A percentile compares a stretch with the other conserved stretches of the same genome.
Evolutionary conservation across 2,113 vertebrate genomes (phyloP).

Genomic region (Genyomyrus donnyi): DNA sequence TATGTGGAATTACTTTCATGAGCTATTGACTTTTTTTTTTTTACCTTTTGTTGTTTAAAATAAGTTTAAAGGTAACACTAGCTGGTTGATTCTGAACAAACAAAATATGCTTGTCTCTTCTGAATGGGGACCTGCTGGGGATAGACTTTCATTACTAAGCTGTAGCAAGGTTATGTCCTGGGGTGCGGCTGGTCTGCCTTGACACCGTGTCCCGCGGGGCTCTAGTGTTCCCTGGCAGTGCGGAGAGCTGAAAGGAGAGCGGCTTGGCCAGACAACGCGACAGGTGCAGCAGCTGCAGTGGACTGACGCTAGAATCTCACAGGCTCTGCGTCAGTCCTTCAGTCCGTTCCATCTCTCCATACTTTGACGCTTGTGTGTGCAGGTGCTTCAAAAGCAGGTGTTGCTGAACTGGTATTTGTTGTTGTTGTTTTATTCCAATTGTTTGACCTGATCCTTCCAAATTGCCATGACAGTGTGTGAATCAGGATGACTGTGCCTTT

Average conservation of each 20-base stretch:
- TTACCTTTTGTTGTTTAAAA: not conserved
- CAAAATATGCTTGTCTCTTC: not conserved
- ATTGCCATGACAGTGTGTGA: not conserved
- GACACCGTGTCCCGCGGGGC: not conserved
- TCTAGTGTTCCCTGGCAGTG: slow-evolving; percentile 6
- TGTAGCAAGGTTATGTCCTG: not conserved
- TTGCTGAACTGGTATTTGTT: not conserved
- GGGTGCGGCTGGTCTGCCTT: not conserved
- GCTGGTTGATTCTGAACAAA: not conserved
- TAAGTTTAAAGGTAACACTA: not conserved
- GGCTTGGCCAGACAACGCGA: not conserved
- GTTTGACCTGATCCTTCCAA: not conserved
- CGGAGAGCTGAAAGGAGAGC: not conserved
- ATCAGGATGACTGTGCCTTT: not conserved
- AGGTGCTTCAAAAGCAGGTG: not conserved
- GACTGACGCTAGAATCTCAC: not conserved
- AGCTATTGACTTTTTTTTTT: not conserved
- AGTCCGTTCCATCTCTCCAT: not conserved
- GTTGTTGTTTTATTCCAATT: not conserved
- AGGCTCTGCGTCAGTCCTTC: not conserved
- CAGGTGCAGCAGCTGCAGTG: slow-evolving; percentile 5
- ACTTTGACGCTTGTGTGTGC: not conserved
- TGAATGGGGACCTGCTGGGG: not conserved
- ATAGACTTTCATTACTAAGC: not conserved
- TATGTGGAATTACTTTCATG: not conserved